A percentile compares a stretch with the other conserved stretches of the same genome.
These are phyloP conservation scores for Osmoderma eremita DNA, from an alignment of 2,888 invertebrate species.

Conservation along the genomic window DNA sequence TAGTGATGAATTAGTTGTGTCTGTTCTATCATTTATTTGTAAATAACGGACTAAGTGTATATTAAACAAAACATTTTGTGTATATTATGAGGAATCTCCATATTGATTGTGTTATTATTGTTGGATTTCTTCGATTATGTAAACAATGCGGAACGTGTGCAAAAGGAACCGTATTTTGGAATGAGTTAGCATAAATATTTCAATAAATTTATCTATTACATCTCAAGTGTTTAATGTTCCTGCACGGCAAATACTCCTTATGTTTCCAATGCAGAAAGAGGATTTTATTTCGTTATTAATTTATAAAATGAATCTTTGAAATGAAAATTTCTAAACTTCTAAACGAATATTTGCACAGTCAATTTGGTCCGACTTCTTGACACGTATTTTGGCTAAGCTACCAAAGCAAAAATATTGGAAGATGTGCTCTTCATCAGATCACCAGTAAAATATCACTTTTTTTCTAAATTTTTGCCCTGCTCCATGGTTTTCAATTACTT, in stretches of 20 bases:
- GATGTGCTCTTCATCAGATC: too few relatives aligned
- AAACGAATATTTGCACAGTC: too few relatives aligned
- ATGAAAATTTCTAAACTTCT: too few relatives aligned
- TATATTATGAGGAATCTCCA: slow-evolving; percentile 47
- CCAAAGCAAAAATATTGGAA: too few relatives aligned
- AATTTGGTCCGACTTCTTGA: too few relatives aligned
- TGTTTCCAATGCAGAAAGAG: not conserved
- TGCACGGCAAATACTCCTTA: too few relatives aligned
- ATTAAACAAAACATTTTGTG: slow-evolving; percentile 48
- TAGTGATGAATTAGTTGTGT: slow-evolving; percentile 39
- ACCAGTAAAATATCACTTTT: too few relatives aligned
- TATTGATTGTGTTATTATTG: slow-evolving; percentile 41
- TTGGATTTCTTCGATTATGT: slow-evolving; percentile 34
- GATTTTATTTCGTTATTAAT: not conserved
- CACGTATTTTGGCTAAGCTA: too few relatives aligned
- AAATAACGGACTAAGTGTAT: slow-evolving; percentile 47
- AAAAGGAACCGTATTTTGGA: slow-evolving; percentile 2
- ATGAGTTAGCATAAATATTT: not conserved
- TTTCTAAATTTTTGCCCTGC: too few relatives aligned
- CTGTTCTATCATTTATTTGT: slow-evolving; percentile 44
- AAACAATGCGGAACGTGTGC: slow-evolving; percentile 29
- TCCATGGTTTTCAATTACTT: too few relatives aligned
- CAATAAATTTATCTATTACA: not conserved
- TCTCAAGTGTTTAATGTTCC: too few relatives aligned
- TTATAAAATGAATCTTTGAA: too few relatives aligned